Conservation (phyloP, 2,797 vertebrate genomes). For the Gymnocypris eckloni region DNA sequence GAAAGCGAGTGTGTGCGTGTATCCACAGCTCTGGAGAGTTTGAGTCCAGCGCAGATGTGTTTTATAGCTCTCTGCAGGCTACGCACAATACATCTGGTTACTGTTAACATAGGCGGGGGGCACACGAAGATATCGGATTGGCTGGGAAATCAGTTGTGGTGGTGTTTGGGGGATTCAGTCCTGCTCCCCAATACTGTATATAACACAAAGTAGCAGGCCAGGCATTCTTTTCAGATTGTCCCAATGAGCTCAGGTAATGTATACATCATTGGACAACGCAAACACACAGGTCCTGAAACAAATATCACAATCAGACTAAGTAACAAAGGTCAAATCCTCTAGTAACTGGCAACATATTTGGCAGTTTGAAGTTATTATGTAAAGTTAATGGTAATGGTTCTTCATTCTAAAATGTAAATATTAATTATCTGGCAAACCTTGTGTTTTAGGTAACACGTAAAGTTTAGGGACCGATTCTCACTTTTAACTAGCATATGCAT, state of each 20-base stretch:
- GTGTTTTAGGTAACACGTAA: background rate
- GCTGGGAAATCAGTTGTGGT: constrained; percentile 9
- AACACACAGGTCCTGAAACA: background rate
- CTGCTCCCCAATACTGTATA: background rate
- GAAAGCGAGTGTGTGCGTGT: constrained; percentile 21
- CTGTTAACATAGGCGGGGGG: constrained; percentile 39
- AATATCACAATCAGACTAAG: background rate
- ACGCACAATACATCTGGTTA: constrained; percentile 37
- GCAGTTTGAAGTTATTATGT: background rate
- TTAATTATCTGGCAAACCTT: background rate
- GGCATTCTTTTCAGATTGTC: constrained; percentile 6
- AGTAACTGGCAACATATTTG: background rate
- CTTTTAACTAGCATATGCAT: background rate
- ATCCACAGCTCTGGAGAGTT: constrained; percentile 17
- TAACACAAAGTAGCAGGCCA: background rate
- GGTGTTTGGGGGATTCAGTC: background rate
- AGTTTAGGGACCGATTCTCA: background rate
- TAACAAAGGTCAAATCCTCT: background rate
- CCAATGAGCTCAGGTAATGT: constrained; percentile 4
- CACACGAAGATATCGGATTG: constrained; percentile 16
- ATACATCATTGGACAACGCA: background rate
- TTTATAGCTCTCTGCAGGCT: constrained; percentile 44
- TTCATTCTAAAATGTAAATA: constrained; percentile 4
- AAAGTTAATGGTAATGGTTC: background rate
- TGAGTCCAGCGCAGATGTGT: constrained; percentile 41